Evolutionary conservation across 2,113 vertebrate species (phyloP), one percentile per base, ranked within the genome.

Genomic region (Thryonomys swinderianus): DNA sequence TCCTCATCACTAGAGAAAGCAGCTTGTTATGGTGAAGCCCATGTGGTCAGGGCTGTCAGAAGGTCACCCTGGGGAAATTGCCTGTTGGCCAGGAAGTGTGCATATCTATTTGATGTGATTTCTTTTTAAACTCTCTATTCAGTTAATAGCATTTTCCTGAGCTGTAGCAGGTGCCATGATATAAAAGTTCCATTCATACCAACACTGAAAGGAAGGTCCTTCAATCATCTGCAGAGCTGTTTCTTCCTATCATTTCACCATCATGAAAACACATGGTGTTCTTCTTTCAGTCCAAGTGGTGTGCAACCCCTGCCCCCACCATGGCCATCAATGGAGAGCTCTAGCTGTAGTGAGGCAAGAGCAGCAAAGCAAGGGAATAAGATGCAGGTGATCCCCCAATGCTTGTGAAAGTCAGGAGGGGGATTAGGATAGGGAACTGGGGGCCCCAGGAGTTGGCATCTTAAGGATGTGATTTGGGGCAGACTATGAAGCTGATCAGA

Each of bases 111-210:
- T 93, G 80, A 80, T 81, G 45, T 23, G 17, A 30, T 73, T 85
- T 59, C 81, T 95, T 91, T 21, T 73, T 66, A 23, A 87, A 88
- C 14, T 21, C 18, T 87, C 7, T 85, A 90, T 88, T 51, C 69
- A 79, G n/a, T 53, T 14, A 14, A 51, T 59, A 42, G 53, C 66
- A 74, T 40, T 76, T 92, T 85, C 61, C 45, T 9, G 37, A 78
- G 53, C 57, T 71, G 34, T 30, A 13, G 16, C 45, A 76, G 27
- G 32, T 76, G 4, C 20, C 34, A 21, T 64, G 51, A 91, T 85
- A 88, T 93, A 57, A 40, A 45, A 80, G 37, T 85, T 76, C 16
- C 20, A 42, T 83, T 95, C 37, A 62, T 13, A 76, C 2, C 5
- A 45, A 34, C 20, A 27, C 10, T 17, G 45, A 88, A 55, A 27